phyloP scores from a whole-genome alignment of 1,140 invertebrate species.

The Panulirus ornatus region DNA sequence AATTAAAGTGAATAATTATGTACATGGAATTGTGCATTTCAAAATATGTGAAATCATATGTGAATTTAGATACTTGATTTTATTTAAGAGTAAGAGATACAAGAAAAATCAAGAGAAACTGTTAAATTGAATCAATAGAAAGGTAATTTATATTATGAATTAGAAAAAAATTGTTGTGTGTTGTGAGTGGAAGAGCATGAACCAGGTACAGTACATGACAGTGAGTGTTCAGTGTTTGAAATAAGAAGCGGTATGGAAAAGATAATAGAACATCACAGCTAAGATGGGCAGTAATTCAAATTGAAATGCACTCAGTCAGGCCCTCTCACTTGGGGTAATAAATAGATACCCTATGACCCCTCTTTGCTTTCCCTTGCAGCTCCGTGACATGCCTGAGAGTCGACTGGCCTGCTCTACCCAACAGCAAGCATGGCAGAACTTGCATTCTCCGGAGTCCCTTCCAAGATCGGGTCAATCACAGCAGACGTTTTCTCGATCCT shows the following conservation, averaged over 20 bases:
- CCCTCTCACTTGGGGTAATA: background rate
- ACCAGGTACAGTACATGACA: background rate
- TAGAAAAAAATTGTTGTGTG: background rate
- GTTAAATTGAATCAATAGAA: background rate
- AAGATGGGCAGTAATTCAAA: background rate
- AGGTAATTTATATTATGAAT: background rate
- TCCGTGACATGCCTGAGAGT: conserved; percentile 27
- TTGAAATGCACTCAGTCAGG: conserved; percentile 2
- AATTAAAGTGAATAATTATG: background rate
- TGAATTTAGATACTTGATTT: background rate
- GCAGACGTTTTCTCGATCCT: conserved; percentile 21
- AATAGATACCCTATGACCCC: conserved; percentile 1
- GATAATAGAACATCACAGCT: background rate
- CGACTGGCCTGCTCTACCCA: conserved; percentile 11
- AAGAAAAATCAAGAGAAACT: background rate
- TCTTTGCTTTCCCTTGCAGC: conserved; percentile 52
- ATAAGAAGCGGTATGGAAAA: background rate
- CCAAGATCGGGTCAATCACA: conserved; percentile 11
- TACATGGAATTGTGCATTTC: background rate
- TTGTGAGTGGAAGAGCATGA: conserved; percentile 9
- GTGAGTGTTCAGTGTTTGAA: conserved; percentile 12
- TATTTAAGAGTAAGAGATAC: background rate
- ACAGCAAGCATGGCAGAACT: conserved; percentile 39
- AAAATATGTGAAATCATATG: background rate
- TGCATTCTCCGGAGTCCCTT: background rate